Evolutionary conservation across 2,888 invertebrate species (phyloP), one percentile per base, ranked within the genome.

Genomic region (Lutraria lutraria): DNA sequence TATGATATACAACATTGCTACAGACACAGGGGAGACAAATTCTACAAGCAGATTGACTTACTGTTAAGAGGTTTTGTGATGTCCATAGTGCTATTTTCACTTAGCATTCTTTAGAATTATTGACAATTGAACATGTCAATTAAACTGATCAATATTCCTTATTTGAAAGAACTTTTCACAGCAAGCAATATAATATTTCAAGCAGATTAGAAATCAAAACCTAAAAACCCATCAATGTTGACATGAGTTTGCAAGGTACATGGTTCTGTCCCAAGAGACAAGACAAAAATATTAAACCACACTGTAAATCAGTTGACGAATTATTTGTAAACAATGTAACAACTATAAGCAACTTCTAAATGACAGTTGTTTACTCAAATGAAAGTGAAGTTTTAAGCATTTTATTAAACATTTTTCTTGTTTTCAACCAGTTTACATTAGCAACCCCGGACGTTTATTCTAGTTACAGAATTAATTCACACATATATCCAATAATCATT

Each of bases 371-470:
- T n/a, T 68, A 68, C 25, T 4, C 25, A 68, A 68, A 68, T 25
- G 63, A n/a, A 68, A 21, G 25, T 25, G n/a, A 0, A 25, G n/a
- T 4, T 12, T 3, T 25, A 13, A 68, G n/a, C 12, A n/a, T 68
- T 25, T 68, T 25, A 68, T 68, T n/a, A n/a, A 25, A 12, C 63
- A 25, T 25, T 68, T 68, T 68, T 43, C 56, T 25, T 68, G 8
- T 6, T 68, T 68, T n/a, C n/a, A 31, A 16, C n/a, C 68, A 85
- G 90, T 91, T 91, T 91, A 91, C 91, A 91, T 91, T 91, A 83
- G 89, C 91, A 91, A 91, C 91, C 85, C 60, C 21, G 76, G 76
- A 31, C 31, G 76, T 34, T 34, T 76, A 31, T 31, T 76, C 76
- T 34, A 31, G 34, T 34, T 76, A 76, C 31, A 34, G 0, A n/a